Conservation (phyloP, 1,140 invertebrate genomes). For the Apis mellifera region DNA sequence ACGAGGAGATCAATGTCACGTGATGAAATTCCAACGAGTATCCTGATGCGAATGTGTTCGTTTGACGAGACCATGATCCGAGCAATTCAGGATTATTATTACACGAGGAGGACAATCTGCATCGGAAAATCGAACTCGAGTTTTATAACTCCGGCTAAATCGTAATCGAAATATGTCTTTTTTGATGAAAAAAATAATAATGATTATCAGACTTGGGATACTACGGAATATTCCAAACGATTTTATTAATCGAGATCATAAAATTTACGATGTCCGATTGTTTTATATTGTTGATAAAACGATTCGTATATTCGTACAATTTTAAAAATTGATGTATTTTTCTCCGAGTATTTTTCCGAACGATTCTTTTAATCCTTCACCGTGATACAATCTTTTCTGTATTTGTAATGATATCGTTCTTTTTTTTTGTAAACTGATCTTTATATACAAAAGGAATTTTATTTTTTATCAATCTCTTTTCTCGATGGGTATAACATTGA, state of each 20-base stretch:
- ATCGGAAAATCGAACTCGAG: no score
- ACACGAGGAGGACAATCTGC: constrained; percentile 39
- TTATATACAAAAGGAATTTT: constrained; percentile 8
- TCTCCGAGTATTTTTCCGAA: neutral
- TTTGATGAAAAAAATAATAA: constrained; percentile 27
- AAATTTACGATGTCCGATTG: neutral
- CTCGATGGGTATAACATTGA: neutral
- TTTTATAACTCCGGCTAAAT: neutral
- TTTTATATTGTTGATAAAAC: neutral
- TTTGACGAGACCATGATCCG: constrained; percentile 13
- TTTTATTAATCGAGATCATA: neutral
- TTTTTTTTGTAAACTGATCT: constrained; percentile 5
- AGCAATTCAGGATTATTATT: constrained; percentile 29
- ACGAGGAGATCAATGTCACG: constrained; percentile 92
- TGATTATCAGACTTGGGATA: neutral
- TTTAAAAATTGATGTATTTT: neutral
- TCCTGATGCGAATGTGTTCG: constrained; percentile 30
- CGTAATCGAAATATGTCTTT: neutral
- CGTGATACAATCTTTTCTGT: constrained; percentile 11
- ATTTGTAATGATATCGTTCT: neutral
- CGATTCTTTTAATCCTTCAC: neutral
- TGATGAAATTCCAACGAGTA: constrained; percentile 81
- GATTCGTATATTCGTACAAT: neutral
- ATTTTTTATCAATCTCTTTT: neutral
- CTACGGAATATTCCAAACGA: neutral